Percentiles rank a stretch among this genome's conserved stretches.
These are phyloP conservation scores for Rhinichthys osculus DNA, from an alignment of 2,797 vertebrate species.

Conservation along the genomic window DNA sequence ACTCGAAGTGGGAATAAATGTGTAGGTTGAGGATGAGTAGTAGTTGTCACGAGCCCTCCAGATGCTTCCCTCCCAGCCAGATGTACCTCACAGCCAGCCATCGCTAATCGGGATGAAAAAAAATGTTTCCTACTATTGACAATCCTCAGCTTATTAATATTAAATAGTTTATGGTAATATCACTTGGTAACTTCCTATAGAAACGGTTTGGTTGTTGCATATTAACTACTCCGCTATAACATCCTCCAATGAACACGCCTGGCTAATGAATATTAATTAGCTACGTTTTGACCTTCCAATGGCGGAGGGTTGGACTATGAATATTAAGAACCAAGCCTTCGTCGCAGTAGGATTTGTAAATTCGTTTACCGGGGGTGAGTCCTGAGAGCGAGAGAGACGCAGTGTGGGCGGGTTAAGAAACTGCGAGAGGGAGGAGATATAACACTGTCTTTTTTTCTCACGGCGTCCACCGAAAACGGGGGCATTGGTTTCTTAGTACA, in stretches of 20 bases:
- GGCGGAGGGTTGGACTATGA: background rate
- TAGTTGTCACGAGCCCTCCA: background rate
- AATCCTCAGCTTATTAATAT: background rate
- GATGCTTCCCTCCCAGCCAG: background rate
- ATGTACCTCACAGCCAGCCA: background rate
- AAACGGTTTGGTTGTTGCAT: background rate
- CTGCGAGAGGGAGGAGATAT: conserved; percentile 77
- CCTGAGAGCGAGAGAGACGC: conserved; percentile 79
- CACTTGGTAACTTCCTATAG: background rate
- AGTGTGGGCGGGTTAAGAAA: conserved; percentile 84
- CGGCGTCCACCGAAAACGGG: conserved; percentile 68
- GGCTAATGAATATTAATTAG: background rate
- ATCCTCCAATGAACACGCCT: background rate
- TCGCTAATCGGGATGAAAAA: background rate
- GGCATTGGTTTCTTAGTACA: conserved; percentile 63
- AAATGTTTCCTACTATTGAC: background rate
- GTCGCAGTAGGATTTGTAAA: conserved; percentile 20
- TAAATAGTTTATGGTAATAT: background rate
- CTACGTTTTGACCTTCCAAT: background rate
- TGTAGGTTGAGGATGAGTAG: conserved; percentile 4
- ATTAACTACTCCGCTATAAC: background rate
- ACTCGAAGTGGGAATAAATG: conserved; percentile 1
- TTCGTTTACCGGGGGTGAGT: conserved; percentile 54
- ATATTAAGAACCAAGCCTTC: conserved; percentile 28
- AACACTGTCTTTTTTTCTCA: conserved; percentile 63